Evolutionary conservation across 2,113 vertebrate species (phyloP).

Genomic region (Rissa tridactyla): DNA sequence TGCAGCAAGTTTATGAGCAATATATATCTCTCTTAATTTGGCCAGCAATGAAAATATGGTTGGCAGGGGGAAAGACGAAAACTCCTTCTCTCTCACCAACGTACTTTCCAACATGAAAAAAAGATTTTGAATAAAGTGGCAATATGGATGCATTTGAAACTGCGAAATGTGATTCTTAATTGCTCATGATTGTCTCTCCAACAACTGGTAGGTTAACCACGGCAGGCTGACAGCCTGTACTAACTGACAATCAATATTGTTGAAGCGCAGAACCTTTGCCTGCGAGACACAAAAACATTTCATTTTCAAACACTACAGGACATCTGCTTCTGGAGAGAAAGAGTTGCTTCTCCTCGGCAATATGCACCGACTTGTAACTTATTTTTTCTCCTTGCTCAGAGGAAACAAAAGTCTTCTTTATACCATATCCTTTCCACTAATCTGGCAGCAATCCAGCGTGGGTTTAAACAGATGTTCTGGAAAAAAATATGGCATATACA

Average conservation of each 20-base stretch:
- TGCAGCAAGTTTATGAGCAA: conserved; percentile 59
- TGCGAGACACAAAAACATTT: conserved; percentile 64
- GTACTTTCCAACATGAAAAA: conserved; percentile 33
- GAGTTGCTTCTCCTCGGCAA: conserved; percentile 54
- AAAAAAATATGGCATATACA: conserved; percentile 69
- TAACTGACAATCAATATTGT: conserved; percentile 68
- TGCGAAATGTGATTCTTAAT: conserved; percentile 67
- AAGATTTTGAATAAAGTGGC: conserved; percentile 58
- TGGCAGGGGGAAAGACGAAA: conserved; percentile 24
- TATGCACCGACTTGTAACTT: conserved; percentile 60
- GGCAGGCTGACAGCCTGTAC: conserved; percentile 64
- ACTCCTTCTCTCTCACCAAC: conserved; percentile 30
- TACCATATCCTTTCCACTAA: conserved; percentile 65
- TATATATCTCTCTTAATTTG: conserved; percentile 66
- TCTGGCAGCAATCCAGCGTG: conserved; percentile 61
- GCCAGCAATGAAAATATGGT: conserved; percentile 49
- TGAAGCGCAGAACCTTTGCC: conserved; percentile 65
- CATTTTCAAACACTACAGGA: conserved; percentile 69
- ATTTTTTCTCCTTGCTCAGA: conserved; percentile 41
- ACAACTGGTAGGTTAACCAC: conserved; percentile 69
- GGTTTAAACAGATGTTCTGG: conserved; percentile 70
- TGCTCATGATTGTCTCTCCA: conserved; percentile 62
- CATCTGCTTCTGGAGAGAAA: conserved; percentile 65
- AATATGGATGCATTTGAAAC: conserved; percentile 67
- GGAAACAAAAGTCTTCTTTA: conserved; percentile 69